phyloP scores from a whole-genome alignment of 2,113 vertebrate species.

The Bettongia penicillata region DNA sequence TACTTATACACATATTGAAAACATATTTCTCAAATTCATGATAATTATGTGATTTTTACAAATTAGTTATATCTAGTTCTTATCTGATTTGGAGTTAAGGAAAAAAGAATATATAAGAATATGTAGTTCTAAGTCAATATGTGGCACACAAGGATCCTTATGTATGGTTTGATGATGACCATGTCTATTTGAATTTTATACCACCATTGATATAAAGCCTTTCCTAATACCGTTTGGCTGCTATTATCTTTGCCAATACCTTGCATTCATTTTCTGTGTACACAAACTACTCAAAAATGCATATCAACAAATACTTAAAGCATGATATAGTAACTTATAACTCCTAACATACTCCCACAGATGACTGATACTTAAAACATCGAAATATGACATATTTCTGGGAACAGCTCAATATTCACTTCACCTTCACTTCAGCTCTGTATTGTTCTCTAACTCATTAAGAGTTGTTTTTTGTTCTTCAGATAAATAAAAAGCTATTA shows the following conservation, averaged over 20 bases:
- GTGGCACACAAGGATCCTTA: not conserved
- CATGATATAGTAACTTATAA: not conserved
- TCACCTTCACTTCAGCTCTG: not conserved
- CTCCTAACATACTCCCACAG: not conserved
- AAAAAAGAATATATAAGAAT: not conserved
- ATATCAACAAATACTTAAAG: not conserved
- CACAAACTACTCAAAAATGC: no score
- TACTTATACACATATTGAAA: not conserved
- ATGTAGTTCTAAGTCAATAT: not conserved
- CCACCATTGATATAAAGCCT: not conserved
- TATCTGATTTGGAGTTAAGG: not conserved
- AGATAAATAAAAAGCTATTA: not conserved
- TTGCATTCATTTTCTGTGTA: no score
- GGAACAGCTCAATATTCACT: not conserved
- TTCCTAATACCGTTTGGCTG: not conserved
- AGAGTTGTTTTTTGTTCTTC: not conserved
- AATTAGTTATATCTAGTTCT: not conserved
- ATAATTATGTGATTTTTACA: not conserved
- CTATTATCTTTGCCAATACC: not conserved
- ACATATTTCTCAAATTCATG: not conserved
- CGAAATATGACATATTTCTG: not conserved
- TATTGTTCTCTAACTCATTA: not conserved
- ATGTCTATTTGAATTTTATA: not conserved
- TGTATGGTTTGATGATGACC: not conserved
- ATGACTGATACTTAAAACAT: not conserved